phyloP scores from a whole-genome alignment of 2,888 invertebrate species.

The Pristionchus fissidentatus region DNA sequence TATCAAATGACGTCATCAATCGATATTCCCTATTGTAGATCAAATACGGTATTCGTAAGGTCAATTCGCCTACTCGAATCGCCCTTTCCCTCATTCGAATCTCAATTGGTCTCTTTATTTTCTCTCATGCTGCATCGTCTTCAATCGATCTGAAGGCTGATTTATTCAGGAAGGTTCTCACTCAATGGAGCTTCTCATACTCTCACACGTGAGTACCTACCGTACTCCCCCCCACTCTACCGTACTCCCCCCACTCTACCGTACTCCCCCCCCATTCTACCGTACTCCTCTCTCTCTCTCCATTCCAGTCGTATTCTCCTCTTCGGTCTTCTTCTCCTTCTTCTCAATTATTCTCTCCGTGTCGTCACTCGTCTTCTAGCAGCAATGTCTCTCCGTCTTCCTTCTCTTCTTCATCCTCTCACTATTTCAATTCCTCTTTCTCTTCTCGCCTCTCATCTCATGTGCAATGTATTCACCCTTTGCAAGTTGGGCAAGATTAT shows the following conservation, averaged over 20 bases:
- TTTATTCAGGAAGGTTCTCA: constrained; percentile 48
- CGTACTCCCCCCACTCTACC: neutral
- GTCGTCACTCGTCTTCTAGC: constrained; percentile 68
- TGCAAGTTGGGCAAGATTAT: neutral
- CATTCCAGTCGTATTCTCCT: constrained; percentile 59
- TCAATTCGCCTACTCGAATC: constrained; percentile 64
- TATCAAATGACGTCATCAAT: neutral
- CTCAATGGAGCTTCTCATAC: constrained; percentile 49
- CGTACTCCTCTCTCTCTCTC: neutral
- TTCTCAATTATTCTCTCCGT: constrained; percentile 64
- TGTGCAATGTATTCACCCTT: constrained; percentile 44
- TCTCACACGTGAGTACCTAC: constrained; percentile 52
- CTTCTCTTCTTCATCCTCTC: constrained; percentile 43
- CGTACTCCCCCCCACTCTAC: neutral
- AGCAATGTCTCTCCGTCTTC: constrained; percentile 59
- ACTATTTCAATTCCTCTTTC: constrained; percentile 35
- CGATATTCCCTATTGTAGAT: constrained; percentile 52
- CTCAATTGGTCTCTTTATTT: constrained; percentile 49
- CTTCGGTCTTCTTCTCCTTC: constrained; percentile 57
- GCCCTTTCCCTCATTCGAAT: constrained; percentile 55
- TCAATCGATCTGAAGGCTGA: constrained; percentile 29
- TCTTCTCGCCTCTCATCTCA: constrained; percentile 21
- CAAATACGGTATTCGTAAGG: constrained; percentile 71
- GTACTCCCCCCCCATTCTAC: neutral
- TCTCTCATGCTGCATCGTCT: neutral